Base-by-base conservation (phyloP, 2,113 vertebrate genomes). In the Melanerpes aurifrons region DNA sequence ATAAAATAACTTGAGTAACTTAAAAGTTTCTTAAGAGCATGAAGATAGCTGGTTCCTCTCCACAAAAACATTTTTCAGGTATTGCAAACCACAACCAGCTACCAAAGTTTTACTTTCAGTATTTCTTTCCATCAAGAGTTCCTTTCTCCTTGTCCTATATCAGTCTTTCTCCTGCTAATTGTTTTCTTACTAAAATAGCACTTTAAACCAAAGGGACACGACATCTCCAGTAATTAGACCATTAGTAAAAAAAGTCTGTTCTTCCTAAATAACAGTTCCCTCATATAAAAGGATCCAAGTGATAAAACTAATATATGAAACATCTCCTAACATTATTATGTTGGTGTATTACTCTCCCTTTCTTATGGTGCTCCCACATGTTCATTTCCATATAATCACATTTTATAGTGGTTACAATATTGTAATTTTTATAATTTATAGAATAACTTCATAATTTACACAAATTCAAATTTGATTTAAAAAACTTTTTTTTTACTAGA, bases 111-210 rank as follows among this genome's bases (percentile, higher is more conserved):
- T 74, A 82, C 64, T 92, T 83, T 70, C 29, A 57, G 6, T 17
- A 9, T 79, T 89, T 63, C 74, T 40, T 69, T 78, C 56, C 17
- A 69, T 48, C 29, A 66, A 25, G 53, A 87, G 82, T 40, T 93
- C 72, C 56, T 90, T 90, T 97, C 94, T 95, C 96, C 94, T 97
- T 97, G 95, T 72, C 95, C 97, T 93, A 97, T 25, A 96, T 97
- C 16, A 3, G 40, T 94, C 74, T 82, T 94, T 68, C 78, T 82
- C 32, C 72, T 87, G 61, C 87, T 95, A 97, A 97, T 96, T 79
- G 62, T 94, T 95, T 94, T 85, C 40, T 72, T 54, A 77, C 87
- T 93, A 96, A 96, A 97, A 97, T 96, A 97, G 82, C 82, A 90
- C 45, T 85, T 67, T 56, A 28, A 64, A 86, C 93, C 92, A 88